Conservation (phyloP, 2,797 vertebrate genomes). For the Melanotaenia pygmaea region DNA sequence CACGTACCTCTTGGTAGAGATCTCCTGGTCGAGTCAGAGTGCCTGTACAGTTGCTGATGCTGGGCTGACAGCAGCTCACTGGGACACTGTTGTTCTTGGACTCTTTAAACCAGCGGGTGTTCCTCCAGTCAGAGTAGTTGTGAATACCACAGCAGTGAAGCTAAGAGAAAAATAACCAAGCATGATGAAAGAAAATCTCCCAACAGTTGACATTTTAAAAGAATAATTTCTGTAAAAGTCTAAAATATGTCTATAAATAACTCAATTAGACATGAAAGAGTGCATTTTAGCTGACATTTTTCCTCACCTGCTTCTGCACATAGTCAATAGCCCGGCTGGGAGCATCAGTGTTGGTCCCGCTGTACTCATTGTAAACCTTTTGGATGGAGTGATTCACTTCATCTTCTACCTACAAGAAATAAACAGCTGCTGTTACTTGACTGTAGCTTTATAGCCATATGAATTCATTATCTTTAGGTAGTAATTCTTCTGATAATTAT, state of each 20-base stretch:
- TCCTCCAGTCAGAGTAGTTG: conserved; percentile 96
- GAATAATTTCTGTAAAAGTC: background rate
- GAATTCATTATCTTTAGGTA: background rate
- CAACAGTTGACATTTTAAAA: background rate
- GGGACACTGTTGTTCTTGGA: conserved; percentile 96
- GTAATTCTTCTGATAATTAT: background rate
- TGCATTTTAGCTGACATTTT: no score
- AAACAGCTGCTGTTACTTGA: conserved; percentile 9
- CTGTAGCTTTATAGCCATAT: conserved; percentile 3
- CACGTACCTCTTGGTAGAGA: conserved; percentile 92
- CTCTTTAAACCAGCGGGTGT: conserved; percentile 94
- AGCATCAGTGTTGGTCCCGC: conserved; percentile 92
- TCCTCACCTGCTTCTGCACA: conserved; percentile 94
- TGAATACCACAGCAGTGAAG: conserved; percentile 95
- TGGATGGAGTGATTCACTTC: conserved; percentile 94
- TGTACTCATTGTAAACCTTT: conserved; percentile 95
- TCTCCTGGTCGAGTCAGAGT: conserved; percentile 87
- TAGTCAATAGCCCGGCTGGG: conserved; percentile 97
- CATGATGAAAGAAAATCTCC: background rate
- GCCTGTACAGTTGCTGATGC: conserved; percentile 91
- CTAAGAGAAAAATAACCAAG: conserved; percentile 52
- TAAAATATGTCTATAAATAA: background rate
- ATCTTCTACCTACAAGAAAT: conserved; percentile 89
- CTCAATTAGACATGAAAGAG: background rate
- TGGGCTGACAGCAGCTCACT: conserved; percentile 93